Percentiles rank a stretch among this genome's conserved stretches.
Evolutionary conservation across 2,797 vertebrate genomes (phyloP).

Genomic region (Anableps anableps): DNA sequence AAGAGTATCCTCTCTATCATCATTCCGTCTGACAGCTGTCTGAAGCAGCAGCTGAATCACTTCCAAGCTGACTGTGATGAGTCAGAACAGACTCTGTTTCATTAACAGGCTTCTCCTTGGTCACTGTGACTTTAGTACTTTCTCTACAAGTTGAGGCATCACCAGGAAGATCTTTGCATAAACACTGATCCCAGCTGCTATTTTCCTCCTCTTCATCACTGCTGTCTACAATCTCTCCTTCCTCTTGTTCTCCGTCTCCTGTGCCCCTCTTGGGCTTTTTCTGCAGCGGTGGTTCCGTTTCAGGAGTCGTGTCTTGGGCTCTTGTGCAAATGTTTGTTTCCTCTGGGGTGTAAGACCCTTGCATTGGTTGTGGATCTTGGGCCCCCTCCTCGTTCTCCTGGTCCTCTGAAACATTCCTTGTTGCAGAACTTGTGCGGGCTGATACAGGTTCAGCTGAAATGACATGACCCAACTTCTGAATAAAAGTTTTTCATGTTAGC

Average conservation of each 20-base stretch:
- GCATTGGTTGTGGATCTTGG: slow-evolving; percentile 15
- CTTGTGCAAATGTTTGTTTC: slow-evolving; percentile 25
- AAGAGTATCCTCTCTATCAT: slow-evolving; percentile 37
- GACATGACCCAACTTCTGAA: slow-evolving; percentile 25
- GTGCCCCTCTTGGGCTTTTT: slow-evolving; percentile 60
- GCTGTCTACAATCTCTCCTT: slow-evolving; percentile 79
- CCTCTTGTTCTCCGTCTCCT: slow-evolving; percentile 67
- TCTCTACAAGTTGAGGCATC: slow-evolving; percentile 23
- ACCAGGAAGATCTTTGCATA: slow-evolving; percentile 8
- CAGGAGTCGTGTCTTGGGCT: slow-evolving; percentile 28
- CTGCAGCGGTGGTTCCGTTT: slow-evolving; percentile 40
- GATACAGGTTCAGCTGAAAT: slow-evolving; percentile 68
- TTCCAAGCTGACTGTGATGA: slow-evolving; percentile 33
- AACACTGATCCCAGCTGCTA: slow-evolving; percentile 14
- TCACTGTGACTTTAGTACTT: slow-evolving; percentile 46
- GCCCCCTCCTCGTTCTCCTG: slow-evolving; percentile 17
- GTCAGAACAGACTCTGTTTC: slow-evolving; percentile 21
- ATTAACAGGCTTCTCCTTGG: slow-evolving; percentile 30
- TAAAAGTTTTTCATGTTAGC: slow-evolving; percentile 20
- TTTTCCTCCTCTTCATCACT: slow-evolving; percentile 54
- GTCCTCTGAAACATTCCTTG: slow-evolving; percentile 22
- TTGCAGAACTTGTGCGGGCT: slow-evolving; percentile 29
- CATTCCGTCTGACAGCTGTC: slow-evolving; percentile 38
- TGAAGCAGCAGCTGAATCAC: slow-evolving; percentile 46
- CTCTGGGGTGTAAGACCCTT: neutral